These are phyloP conservation scores for Antigone vipio DNA, from an alignment of 2,113 vertebrate species.

Conservation along the genomic window DNA sequence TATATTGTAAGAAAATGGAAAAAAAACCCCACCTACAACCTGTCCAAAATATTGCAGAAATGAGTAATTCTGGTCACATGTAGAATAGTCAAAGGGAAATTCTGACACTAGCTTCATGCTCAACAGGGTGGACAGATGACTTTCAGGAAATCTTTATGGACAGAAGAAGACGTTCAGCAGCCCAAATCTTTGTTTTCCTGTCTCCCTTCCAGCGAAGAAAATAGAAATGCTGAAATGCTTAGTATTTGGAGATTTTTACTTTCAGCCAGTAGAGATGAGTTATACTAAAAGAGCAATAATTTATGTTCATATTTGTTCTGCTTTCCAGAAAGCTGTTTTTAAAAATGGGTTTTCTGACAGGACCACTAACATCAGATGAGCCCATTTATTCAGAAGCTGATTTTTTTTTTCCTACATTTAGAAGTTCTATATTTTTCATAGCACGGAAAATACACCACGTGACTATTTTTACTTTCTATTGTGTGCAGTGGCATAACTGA, in stretches of 20 bases:
- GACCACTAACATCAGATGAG: accelerated
- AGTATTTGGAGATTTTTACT: not conserved
- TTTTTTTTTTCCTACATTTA: not conserved
- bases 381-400: not conserved
- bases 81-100: not conserved
- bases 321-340: not conserved
- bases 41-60: not conserved
- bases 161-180: not conserved
- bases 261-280: not conserved
- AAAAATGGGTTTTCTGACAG: not conserved
- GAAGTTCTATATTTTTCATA: not conserved
- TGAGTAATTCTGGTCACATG: not conserved
- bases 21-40: not conserved
- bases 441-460: not conserved
- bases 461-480: not conserved
- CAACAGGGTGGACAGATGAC: not conserved
- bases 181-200: not conserved
- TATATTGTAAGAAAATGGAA: not conserved
- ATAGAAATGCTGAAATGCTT: not conserved
- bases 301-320: not conserved
- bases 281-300: not conserved
- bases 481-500: not conserved
- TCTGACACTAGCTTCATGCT: not conserved
- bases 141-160: not conserved
- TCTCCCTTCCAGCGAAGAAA: not conserved